Percentiles rank a stretch among this genome's conserved stretches.
These are phyloP conservation scores for Eurystomus gularis DNA, from an alignment of 2,113 vertebrate species.

Conservation along the genomic window DNA sequence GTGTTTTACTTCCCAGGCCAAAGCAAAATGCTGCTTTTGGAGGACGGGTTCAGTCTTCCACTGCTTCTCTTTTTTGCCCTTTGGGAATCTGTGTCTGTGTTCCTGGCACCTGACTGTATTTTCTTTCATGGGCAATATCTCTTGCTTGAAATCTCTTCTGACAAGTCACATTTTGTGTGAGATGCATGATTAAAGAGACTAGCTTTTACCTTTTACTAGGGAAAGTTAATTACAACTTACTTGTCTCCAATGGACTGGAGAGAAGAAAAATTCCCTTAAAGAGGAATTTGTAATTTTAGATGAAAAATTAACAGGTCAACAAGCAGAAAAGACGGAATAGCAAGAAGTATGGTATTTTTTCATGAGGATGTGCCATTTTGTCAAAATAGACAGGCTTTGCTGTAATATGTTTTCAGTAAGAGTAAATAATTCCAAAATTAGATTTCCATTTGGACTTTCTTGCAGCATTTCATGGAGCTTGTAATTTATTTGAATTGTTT, in stretches of 20 bases:
- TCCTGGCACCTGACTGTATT: neutral
- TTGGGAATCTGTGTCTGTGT: neutral
- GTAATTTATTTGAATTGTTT: neutral
- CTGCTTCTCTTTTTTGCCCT: neutral
- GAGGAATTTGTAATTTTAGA: neutral
- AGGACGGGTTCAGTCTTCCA: neutral
- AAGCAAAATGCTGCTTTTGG: neutral
- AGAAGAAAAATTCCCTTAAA: neutral
- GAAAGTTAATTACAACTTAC: constrained; percentile 5
- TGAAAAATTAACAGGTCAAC: constrained; percentile 5
- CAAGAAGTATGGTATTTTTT: neutral
- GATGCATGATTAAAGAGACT: neutral
- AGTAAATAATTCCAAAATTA: constrained; percentile 16
- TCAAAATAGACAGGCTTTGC: neutral
- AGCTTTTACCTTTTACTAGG: constrained; percentile 2
- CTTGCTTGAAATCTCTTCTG: constrained; percentile 7
- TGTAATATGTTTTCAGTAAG: neutral
- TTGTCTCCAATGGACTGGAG: neutral
- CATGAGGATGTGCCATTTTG: neutral
- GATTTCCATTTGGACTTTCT: neutral
- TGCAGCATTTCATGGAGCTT: neutral
- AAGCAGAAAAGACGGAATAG: neutral
- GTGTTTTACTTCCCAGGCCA: constrained; percentile 51
- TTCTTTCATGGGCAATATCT: neutral
- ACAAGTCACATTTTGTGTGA: constrained; percentile 1